These are phyloP conservation scores for Malurus leucopterus DNA, from an alignment of 2,797 vertebrate genomes.

Conservation along the genomic window DNA sequence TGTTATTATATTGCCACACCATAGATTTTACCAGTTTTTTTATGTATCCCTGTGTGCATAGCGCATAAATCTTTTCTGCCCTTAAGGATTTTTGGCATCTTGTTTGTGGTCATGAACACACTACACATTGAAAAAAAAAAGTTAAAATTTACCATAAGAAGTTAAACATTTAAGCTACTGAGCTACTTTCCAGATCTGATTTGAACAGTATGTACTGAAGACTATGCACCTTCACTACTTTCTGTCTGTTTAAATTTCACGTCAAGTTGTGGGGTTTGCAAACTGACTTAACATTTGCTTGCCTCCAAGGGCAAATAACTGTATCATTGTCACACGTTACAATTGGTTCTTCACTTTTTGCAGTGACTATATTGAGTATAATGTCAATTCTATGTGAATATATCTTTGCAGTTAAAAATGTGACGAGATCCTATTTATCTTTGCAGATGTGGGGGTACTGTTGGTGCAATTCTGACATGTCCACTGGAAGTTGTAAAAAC, in stretches of 20 bases:
- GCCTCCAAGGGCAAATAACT: neutral
- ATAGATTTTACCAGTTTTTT: neutral
- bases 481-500: constrained; percentile 98
- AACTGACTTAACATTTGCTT: neutral
- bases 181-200: neutral
- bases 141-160: constrained; percentile 4
- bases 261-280: neutral
- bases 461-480: constrained; percentile 97
- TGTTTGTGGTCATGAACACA: neutral
- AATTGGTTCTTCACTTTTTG: neutral
- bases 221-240: neutral
- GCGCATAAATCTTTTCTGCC: neutral
- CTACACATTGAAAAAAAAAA: neutral
- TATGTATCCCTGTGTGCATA: neutral
- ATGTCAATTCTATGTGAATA: neutral
- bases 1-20: neutral
- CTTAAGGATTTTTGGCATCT: neutral
- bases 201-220: neutral
- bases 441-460: constrained; percentile 93
- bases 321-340: neutral
- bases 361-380: neutral
- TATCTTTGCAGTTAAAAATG: neutral
- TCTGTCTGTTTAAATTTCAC: neutral
- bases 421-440: neutral
- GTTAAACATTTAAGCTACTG: constrained; percentile 38